These are phyloP conservation scores for Marronus borbonicus DNA, from an alignment of 2,888 invertebrate genomes.

Conservation along the genomic window DNA sequence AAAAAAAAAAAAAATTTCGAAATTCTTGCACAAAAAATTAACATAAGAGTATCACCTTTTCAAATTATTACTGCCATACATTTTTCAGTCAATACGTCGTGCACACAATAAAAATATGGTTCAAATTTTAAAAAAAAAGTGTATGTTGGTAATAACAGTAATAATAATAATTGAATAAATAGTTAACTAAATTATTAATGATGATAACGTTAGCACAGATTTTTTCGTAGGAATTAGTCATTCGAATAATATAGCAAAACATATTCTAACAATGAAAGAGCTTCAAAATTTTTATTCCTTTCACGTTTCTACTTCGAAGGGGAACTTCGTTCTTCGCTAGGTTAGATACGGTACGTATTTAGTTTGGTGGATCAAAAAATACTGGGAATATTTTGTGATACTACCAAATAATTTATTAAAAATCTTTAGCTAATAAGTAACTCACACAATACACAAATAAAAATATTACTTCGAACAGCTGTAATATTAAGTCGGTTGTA, in stretches of 20 bases:
- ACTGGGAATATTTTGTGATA: slow-evolving; percentile 71
- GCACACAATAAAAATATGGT: no score
- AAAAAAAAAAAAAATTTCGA: not conserved
- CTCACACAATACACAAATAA: not conserved
- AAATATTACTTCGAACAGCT: slow-evolving; percentile 55
- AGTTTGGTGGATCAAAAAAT: slow-evolving; percentile 70
- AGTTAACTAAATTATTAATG: no score
- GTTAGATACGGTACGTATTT: not conserved
- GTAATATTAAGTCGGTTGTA: slow-evolving; percentile 1
- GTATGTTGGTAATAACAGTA: not conserved
- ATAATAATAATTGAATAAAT: slow-evolving; percentile 1
- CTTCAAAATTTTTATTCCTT: not conserved
- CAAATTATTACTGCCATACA: slow-evolving; percentile 1
- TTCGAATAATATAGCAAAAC: no score
- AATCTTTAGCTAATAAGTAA: slow-evolving; percentile 15
- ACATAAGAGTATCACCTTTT: not conserved
- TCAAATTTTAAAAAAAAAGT: not conserved
- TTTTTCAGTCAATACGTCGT: not conserved
- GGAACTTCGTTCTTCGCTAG: not conserved
- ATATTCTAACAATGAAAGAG: slow-evolving; percentile 15
- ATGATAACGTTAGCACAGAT: slow-evolving; percentile 15
- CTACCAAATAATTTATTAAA: slow-evolving; percentile 63
- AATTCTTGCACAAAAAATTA: slow-evolving; percentile 16
- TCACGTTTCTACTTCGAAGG: slow-evolving; percentile 58
- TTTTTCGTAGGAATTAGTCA: slow-evolving; percentile 1